phyloP scores from a whole-genome alignment of 2,888 invertebrate genomes.

The Ophion costatus region DNA sequence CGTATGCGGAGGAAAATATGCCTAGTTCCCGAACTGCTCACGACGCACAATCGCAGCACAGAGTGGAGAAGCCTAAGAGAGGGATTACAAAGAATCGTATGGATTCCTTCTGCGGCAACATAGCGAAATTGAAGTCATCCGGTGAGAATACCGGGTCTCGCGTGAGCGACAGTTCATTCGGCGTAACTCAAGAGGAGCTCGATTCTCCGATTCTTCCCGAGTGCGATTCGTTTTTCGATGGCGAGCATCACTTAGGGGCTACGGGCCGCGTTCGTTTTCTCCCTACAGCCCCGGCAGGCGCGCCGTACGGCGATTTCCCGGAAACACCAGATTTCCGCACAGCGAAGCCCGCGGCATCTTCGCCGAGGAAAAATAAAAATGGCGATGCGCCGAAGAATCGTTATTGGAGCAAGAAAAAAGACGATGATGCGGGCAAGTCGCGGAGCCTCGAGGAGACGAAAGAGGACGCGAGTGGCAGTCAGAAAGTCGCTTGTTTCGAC shows the following conservation, averaged over 20 bases:
- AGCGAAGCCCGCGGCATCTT: background rate
- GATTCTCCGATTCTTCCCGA: background rate
- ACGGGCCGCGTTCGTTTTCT: background rate
- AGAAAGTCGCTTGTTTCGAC: conserved; percentile 41
- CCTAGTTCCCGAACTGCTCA: background rate
- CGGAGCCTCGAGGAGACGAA: background rate
- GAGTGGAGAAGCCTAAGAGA: conserved; percentile 66
- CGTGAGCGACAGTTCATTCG: background rate
- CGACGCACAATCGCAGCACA: conserved; percentile 22
- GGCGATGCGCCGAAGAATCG: conserved; percentile 8
- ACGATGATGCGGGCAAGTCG: background rate
- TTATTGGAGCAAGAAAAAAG: background rate
- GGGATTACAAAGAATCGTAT: conserved; percentile 64
- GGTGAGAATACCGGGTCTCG: background rate
- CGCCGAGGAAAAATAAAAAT: background rate
- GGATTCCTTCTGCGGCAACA: conserved; percentile 67
- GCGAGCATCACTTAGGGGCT: conserved; percentile 15
- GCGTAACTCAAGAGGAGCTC: background rate
- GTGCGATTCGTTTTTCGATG: conserved; percentile 6
- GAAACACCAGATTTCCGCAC: background rate
- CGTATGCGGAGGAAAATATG: background rate
- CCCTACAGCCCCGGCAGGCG: background rate
- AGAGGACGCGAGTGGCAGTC: conserved; percentile 17
- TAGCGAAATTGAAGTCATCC: conserved; percentile 64
- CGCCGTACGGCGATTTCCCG: conserved; percentile 6